Conservation (phyloP, 2,888 invertebrate species). For the Callinectes sapidus region DNA sequence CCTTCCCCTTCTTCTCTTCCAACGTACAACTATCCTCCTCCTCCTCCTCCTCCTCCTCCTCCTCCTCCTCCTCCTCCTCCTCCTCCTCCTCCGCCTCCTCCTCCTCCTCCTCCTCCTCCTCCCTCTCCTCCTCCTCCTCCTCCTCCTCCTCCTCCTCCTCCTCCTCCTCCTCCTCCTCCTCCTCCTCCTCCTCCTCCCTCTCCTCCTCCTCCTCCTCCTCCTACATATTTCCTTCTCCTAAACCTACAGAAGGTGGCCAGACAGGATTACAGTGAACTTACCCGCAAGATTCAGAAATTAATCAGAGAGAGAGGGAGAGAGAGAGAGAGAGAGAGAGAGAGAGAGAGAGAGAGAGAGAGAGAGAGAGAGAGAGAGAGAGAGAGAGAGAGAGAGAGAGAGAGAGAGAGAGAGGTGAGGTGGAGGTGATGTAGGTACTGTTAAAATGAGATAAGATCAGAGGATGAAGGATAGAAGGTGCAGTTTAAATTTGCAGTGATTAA, state of each 20-base stretch:
- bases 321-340: conserved; percentile 9
- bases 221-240: neutral
- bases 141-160: neutral
- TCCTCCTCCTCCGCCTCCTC: neutral
- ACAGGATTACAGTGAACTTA: conserved; percentile 9
- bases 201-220: neutral
- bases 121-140: neutral
- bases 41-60: neutral
- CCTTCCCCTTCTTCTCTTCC: neutral
- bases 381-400: conserved; percentile 8
- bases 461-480: neutral
- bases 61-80: neutral
- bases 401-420: neutral
- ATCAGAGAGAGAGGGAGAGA: neutral
- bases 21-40: neutral
- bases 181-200: neutral
- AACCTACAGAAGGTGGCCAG: neutral
- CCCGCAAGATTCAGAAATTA: conserved; percentile 1
- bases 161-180: no score
- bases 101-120: neutral
- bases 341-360: conserved; percentile 8
- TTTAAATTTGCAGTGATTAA: neutral
- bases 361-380: conserved; percentile 14
- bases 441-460: neutral
- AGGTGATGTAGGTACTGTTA: conserved; percentile 11